These are phyloP conservation scores for Oncorhynchus tshawytscha DNA, from an alignment of 2,113 vertebrate species.

Conservation along the genomic window DNA sequence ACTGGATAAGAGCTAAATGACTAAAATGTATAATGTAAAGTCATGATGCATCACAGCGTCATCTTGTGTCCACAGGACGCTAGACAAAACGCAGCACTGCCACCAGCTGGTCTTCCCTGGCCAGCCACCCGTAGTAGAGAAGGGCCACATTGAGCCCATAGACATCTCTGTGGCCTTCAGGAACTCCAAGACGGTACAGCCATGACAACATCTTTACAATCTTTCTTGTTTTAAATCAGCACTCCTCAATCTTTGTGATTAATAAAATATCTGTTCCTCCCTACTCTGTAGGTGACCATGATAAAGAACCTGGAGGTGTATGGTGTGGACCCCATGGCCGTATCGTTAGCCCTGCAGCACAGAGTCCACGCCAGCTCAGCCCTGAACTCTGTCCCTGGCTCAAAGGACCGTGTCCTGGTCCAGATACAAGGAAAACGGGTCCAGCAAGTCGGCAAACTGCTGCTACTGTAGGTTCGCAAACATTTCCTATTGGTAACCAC, in stretches of 20 bases:
- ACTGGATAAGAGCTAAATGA: not conserved
- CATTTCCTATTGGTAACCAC: not conserved
- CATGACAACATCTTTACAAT: not conserved
- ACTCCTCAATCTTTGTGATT: not conserved
- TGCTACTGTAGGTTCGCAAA: constrained; percentile 77
- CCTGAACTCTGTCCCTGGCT: constrained; percentile 74
- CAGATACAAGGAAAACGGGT: constrained; percentile 97
- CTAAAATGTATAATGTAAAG: not conserved
- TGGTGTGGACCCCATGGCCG: constrained; percentile 81
- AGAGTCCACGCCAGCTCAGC: constrained; percentile 90
- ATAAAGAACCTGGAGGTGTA: constrained; percentile 93
- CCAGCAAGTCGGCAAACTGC: constrained; percentile 82
- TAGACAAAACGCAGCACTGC: constrained; percentile 83
- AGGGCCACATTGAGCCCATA: constrained; percentile 85
- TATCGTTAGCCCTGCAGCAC: constrained; percentile 82
- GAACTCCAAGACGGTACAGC: constrained; percentile 87
- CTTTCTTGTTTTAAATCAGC: not conserved
- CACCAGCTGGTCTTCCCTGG: constrained; percentile 86
- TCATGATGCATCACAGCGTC: not conserved
- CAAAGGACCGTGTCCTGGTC: constrained; percentile 86
- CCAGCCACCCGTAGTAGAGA: constrained; percentile 79
- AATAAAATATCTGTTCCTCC: not conserved
- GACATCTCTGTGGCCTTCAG: constrained; percentile 85
- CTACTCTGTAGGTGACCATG: constrained; percentile 81
- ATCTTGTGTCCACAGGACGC: constrained; percentile 73